phyloP scores from a whole-genome alignment of 2,113 vertebrate genomes.

The Sakesphorus luctuosus region DNA sequence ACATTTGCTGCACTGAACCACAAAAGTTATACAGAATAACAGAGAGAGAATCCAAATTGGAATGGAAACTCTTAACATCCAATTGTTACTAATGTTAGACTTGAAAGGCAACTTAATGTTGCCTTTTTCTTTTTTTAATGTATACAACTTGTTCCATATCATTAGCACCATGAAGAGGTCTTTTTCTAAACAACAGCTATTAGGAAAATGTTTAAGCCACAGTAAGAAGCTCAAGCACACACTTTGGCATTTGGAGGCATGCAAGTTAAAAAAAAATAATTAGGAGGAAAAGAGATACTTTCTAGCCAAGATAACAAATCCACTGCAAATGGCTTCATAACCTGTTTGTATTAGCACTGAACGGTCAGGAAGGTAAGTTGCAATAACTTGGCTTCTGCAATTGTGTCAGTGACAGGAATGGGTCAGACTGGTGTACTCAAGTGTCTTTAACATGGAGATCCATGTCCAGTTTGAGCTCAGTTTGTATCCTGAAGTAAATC shows the following conservation, averaged over 20 bases:
- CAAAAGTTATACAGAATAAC: background rate
- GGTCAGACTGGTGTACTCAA: background rate
- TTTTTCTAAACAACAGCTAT: background rate
- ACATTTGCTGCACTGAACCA: background rate
- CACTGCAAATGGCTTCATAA: background rate
- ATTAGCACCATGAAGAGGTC: background rate
- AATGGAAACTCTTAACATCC: background rate
- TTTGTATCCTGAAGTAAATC: background rate
- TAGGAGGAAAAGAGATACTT: background rate
- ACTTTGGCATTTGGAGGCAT: background rate
- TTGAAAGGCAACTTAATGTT: background rate
- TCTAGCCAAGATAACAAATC: background rate
- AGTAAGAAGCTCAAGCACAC: background rate
- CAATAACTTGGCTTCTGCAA: background rate
- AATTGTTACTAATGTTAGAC: background rate
- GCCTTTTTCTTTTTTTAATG: background rate
- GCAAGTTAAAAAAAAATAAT: background rate
- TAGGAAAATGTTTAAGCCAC: background rate
- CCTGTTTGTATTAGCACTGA: background rate
- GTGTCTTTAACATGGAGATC: background rate
- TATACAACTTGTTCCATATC: background rate
- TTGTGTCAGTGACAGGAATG: background rate
- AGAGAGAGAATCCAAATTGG: background rate
- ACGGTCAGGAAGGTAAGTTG: background rate
- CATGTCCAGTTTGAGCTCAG: background rate